phyloP scores from a whole-genome alignment of 1,140 invertebrate genomes.

The Cotesia vestalis region DNA sequence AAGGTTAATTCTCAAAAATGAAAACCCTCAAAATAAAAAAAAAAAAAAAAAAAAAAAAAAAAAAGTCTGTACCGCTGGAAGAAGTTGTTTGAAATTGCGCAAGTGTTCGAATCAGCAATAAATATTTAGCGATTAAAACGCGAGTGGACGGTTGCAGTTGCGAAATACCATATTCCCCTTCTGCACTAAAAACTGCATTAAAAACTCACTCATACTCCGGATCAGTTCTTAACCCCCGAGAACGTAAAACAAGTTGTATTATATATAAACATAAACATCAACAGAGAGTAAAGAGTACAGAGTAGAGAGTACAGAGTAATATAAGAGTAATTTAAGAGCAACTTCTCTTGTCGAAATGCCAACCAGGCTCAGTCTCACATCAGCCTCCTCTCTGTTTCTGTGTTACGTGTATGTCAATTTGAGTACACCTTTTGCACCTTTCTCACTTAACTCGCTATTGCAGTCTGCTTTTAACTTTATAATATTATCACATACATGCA shows the following conservation, averaged over 20 bases:
- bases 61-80: not conserved
- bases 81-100: not conserved
- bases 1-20: too few relatives aligned
- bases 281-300: too few relatives aligned
- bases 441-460: not conserved
- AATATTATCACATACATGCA: constrained; percentile 1
- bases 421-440: not conserved
- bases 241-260: too few relatives aligned
- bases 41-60: not conserved
- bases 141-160: constrained; percentile 10
- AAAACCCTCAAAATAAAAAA: not conserved
- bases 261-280: too few relatives aligned
- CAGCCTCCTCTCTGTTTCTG: too few relatives aligned
- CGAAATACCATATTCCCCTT: constrained; percentile 27
- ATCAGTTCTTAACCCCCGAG: not conserved
- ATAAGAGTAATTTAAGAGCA: too few relatives aligned
- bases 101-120: constrained; percentile 24
- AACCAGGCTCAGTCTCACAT: not conserved
- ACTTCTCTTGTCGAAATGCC: too few relatives aligned
- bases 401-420: constrained; percentile 1
- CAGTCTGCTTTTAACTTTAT: constrained; percentile 20
- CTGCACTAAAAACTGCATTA: not conserved
- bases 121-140: constrained; percentile 28
- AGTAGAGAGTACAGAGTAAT: too few relatives aligned
- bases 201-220: constrained; percentile 4